A percentile compares a stretch with the other conserved stretches of the same genome.
These are phyloP conservation scores for Drosophila leontia DNA, from an alignment of 1,140 invertebrate species.

Conservation along the genomic window DNA sequence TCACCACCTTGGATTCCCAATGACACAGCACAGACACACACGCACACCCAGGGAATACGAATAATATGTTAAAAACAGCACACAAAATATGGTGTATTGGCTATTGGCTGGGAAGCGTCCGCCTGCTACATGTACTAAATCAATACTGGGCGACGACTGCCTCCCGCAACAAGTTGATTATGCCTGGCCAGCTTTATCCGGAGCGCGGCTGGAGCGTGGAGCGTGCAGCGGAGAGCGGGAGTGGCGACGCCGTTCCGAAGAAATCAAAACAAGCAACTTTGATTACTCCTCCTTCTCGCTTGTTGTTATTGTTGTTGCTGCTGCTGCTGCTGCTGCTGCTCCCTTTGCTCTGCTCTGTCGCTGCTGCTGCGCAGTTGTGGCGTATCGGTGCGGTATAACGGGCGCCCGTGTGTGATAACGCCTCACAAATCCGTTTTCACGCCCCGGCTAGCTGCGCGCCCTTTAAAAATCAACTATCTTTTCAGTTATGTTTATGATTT, in stretches of 20 bases:
- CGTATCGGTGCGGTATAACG: not conserved
- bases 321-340: slow-evolving; percentile 12
- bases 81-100: slow-evolving; percentile 24
- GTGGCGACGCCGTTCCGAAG: slow-evolving; percentile 10
- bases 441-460: slow-evolving; percentile 20
- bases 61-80: slow-evolving; percentile 21
- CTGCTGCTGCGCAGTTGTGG: slow-evolving; percentile 39
- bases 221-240: slow-evolving; percentile 5
- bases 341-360: slow-evolving; percentile 2
- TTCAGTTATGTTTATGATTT: slow-evolving; percentile 39
- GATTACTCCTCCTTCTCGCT: slow-evolving; percentile 24
- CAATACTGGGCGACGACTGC: slow-evolving; percentile 31
- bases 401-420: slow-evolving; percentile 19
- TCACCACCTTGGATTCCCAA: not conserved
- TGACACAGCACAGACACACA: not conserved
- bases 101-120: slow-evolving; percentile 25
- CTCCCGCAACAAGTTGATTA: slow-evolving; percentile 38
- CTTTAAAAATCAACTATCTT: slow-evolving; percentile 29
- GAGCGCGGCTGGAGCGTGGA: slow-evolving; percentile 15
- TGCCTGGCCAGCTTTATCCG: slow-evolving; percentile 35
- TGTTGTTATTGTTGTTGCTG: slow-evolving; percentile 17
- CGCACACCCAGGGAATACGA: slow-evolving; percentile 8
- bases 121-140: slow-evolving; percentile 25
- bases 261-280: slow-evolving; percentile 34
- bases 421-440: slow-evolving; percentile 24